Conservation (phyloP, 2,888 invertebrate species). For the Leptopilina drosophilae region DNA sequence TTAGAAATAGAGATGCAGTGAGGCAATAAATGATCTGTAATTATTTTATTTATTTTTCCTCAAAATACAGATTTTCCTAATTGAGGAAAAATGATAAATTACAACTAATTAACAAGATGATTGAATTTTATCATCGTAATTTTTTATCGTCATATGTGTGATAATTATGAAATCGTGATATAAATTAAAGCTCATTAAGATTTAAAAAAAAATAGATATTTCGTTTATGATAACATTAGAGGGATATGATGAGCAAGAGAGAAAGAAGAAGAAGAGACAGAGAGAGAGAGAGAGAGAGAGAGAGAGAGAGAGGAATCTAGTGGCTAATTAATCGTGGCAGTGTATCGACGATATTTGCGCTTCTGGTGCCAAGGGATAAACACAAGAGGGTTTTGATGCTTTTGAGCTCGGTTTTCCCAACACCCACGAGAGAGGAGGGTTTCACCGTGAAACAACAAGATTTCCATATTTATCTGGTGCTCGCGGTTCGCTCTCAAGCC, state of each 20-base stretch:
- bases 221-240: too few relatives aligned
- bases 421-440: conserved; percentile 56
- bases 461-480: conserved; percentile 63
- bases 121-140: too few relatives aligned
- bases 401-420: conserved; percentile 58
- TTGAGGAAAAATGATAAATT: background rate
- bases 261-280: conserved; percentile 49
- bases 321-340: conserved; percentile 58
- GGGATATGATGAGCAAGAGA: background rate
- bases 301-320: conserved; percentile 54
- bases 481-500: conserved; percentile 51
- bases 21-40: too few relatives aligned
- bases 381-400: conserved; percentile 59
- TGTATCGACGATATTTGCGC: conserved; percentile 59
- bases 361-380: conserved; percentile 62
- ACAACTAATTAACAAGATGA: background rate
- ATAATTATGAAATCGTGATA: too few relatives aligned
- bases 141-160: too few relatives aligned
- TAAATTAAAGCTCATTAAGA: background rate
- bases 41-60: too few relatives aligned
- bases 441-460: conserved; percentile 69
- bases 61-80: too few relatives aligned
- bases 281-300: conserved; percentile 47
- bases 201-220: too few relatives aligned
- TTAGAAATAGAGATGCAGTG: too few relatives aligned